phyloP scores from a whole-genome alignment of 1,140 invertebrate species.

The Papilio aristodemus region DNA sequence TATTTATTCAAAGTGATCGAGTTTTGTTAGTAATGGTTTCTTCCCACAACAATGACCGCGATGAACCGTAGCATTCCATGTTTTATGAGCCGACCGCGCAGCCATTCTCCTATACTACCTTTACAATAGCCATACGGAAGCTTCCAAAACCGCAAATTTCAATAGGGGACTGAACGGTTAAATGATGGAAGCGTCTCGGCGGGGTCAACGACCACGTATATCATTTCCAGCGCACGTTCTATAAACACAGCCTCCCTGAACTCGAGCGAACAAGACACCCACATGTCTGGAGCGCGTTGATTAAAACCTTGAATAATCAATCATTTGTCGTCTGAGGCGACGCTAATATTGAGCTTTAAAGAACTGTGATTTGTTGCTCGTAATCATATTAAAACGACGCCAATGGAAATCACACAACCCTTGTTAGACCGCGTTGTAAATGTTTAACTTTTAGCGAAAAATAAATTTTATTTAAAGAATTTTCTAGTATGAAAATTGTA shows the following conservation, averaged over 20 bases:
- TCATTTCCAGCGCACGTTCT: constrained; percentile 36
- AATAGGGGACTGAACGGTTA: constrained; percentile 37
- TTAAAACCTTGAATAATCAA: constrained; percentile 27
- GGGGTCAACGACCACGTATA: constrained; percentile 36
- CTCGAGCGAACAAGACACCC: constrained; percentile 25
- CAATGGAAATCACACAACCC: too few relatives aligned
- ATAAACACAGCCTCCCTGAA: constrained; percentile 16
- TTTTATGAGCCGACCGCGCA: constrained; percentile 22
- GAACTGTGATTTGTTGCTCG: constrained; percentile 13
- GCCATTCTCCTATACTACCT: constrained; percentile 12
- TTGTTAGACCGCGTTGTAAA: too few relatives aligned
- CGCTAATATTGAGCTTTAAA: constrained; percentile 23
- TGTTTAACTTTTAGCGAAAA: too few relatives aligned
- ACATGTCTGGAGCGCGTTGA: constrained; percentile 21
- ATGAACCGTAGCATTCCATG: constrained; percentile 32
- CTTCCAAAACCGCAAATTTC: constrained; percentile 45
- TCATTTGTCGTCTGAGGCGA: constrained; percentile 14
- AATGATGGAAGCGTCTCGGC: constrained; percentile 36
- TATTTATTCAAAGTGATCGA: constrained; percentile 23
- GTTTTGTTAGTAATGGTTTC: constrained; percentile 22
- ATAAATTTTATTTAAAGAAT: too few relatives aligned
- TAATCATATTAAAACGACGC: background rate
- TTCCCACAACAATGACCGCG: constrained; percentile 28
- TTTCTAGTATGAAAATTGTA: too few relatives aligned
- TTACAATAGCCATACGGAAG: constrained; percentile 32